Base-by-base conservation (phyloP, 2,888 invertebrate genomes). In the Dryobota labecula region DNA sequence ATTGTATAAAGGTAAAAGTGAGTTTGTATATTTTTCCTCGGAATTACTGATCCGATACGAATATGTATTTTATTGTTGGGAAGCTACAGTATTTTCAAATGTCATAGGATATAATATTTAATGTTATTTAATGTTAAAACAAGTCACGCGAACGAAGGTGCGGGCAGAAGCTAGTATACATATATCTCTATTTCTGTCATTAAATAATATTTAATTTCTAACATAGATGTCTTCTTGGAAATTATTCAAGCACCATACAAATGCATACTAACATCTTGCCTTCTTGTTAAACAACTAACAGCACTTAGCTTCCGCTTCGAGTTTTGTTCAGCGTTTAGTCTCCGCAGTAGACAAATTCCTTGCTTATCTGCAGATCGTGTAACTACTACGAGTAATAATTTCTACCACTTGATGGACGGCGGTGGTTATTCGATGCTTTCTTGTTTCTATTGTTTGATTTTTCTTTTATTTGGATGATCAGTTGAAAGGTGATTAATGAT, bases 301-400 rank as follows among this genome's bases (percentile, higher is more conserved):
- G 41, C 41, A 57, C 61, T 73, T 56, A 68, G 70, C 54, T 80
- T 57, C 51, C 57, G 43, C 62, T 57, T 57, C 49, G 30, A 76
- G 84, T 74, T 73, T 70, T 53, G 54, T 66, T 57, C 45, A 36
- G 30, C 53, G 60, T 70, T 71, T 30, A 64, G 67, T 75, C 67
- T 67, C 47, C 45, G 3, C 41, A 64, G 78, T 74, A 60, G 83
- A 85, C 76, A 77, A 84, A 84, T 85, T 71, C 58, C 47, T 71
- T 73, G 62, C 65, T 79, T 84, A 79, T 81, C 83, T 81, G 36
- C 53, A 62, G 61, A 63, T 67, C 54, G 62, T 78, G 70, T 71
- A 64, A 47, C 57, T 63, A 54, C 41, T n/a, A n/a, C n/a, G 36
- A 80, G 71, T 71, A 58, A 72, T 64, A 68, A 61, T 78, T 60